phyloP scores from a whole-genome alignment of 2,113 vertebrate genomes.

The Leptocoma aspasia region DNA sequence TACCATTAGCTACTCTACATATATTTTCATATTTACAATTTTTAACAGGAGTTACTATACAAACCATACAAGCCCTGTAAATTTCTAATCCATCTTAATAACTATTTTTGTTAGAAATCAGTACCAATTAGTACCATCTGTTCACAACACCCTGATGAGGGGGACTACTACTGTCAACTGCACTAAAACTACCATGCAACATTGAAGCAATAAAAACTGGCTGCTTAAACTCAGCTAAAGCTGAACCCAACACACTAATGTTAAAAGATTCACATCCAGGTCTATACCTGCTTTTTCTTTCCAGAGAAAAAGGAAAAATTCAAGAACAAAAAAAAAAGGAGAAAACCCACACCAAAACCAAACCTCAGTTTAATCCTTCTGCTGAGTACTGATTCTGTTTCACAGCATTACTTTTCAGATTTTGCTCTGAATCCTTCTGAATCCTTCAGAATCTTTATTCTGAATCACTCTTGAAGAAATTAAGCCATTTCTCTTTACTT shows the following conservation, averaged over 20 bases:
- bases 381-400: background rate
- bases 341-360: background rate
- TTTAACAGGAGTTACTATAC: background rate
- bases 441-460: background rate
- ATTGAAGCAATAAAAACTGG: background rate
- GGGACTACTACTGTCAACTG: background rate
- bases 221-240: background rate
- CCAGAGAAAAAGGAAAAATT: accelerated
- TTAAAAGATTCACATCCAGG: background rate
- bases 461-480: background rate
- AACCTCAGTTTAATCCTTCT: background rate
- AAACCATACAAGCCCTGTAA: background rate
- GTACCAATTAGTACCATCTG: background rate
- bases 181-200: background rate
- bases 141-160: background rate
- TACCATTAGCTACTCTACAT: background rate
- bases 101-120: background rate
- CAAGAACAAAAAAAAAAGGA: no score
- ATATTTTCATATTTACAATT: background rate
- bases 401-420: background rate
- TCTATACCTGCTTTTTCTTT: background rate
- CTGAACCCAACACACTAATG: background rate
- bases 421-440: background rate
- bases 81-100: background rate
- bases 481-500: background rate